These are phyloP conservation scores for Gallinago jamesoni DNA, from an alignment of 2,113 vertebrate species.

Conservation along the genomic window DNA sequence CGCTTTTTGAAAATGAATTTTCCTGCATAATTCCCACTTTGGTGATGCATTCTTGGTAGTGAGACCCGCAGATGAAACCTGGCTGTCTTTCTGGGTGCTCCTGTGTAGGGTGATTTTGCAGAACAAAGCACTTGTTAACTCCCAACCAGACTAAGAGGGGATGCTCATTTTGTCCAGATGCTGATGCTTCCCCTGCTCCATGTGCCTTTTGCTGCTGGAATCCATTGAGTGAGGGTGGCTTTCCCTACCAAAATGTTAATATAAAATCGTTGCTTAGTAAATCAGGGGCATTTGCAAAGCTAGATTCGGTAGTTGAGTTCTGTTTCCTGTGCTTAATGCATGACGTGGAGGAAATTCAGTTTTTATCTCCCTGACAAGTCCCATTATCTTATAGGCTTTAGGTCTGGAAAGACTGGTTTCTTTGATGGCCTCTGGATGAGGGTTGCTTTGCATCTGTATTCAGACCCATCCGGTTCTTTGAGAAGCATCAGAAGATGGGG, in stretches of 20 bases:
- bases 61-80: not conserved
- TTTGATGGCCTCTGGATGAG: not conserved
- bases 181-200: not conserved
- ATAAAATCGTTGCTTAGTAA: not conserved
- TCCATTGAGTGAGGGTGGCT: rapidly evolving
- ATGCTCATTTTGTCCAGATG: not conserved
- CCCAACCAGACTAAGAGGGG: too few relatives aligned
- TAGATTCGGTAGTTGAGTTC: not conserved
- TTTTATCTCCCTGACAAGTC: not conserved
- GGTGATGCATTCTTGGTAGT: not conserved
- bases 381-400: not conserved
- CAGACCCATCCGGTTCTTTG: not conserved
- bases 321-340: not conserved
- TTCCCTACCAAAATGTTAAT: not conserved
- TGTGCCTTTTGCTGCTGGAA: not conserved
- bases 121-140: not conserved
- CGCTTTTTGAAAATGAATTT: not conserved
- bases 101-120: not conserved
- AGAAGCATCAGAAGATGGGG: not conserved
- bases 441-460: conserved; percentile 33
- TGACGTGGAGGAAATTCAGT: not conserved
- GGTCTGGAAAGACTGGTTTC: not conserved
- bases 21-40: not conserved
- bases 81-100: not conserved
- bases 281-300: not conserved